Percentiles rank a stretch among this genome's conserved stretches.
phyloP scores from a whole-genome alignment of 2,113 vertebrate genomes.

The Cranoglanis bouderius region DNA sequence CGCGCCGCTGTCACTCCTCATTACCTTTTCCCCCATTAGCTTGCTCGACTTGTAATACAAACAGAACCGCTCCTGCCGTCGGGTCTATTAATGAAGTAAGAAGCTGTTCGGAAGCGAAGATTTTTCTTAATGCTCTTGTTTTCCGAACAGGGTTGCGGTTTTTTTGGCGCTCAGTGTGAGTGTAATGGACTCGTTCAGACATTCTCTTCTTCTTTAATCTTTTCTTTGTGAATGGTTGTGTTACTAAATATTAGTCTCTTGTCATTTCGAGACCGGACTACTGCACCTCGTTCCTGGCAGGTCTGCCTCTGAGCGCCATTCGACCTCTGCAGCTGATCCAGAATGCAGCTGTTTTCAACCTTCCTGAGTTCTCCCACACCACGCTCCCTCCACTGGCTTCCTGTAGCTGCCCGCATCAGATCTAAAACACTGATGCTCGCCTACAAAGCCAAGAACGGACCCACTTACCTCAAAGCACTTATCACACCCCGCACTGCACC shows the following conservation, averaged over 20 bases:
- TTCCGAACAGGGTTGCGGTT: not conserved
- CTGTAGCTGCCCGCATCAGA: too few species aligned
- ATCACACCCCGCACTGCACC: too few species aligned
- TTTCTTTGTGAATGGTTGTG: not conserved
- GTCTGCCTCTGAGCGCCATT: too few species aligned
- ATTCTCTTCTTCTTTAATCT: not conserved
- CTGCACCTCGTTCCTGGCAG: too few species aligned
- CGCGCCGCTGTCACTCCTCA: not conserved
- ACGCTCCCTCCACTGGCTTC: too few species aligned
- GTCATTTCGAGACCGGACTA: too few species aligned
- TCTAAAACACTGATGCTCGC: too few species aligned
- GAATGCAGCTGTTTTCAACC: too few species aligned
- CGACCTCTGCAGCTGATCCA: too few species aligned
- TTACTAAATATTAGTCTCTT: not conserved
- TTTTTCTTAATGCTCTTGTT: constrained; percentile 25
- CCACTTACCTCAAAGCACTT: too few species aligned
- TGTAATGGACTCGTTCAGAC: constrained; percentile 23
- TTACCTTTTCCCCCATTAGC: constrained; percentile 35
- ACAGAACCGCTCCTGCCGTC: not conserved
- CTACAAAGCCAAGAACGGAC: too few species aligned
- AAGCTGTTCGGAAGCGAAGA: not conserved
- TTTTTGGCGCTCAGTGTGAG: not conserved
- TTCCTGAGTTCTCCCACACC: too few species aligned
- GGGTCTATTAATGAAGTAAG: constrained; percentile 29
- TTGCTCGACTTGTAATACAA: not conserved